These are phyloP conservation scores for Tragelaphus buxtoni DNA, from an alignment of 2,113 vertebrate species.

Conservation along the genomic window DNA sequence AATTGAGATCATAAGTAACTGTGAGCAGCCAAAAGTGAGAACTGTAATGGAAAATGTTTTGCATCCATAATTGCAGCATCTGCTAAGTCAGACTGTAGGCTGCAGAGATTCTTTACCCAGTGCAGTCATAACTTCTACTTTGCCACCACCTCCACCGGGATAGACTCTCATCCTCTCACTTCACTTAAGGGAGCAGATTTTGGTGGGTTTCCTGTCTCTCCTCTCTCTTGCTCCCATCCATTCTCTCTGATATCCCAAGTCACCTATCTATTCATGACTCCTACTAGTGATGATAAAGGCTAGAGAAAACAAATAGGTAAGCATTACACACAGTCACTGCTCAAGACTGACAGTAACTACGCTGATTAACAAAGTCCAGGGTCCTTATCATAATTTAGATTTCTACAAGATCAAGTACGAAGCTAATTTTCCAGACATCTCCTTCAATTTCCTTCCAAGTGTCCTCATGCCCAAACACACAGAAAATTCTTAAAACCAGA, in stretches of 20 bases:
- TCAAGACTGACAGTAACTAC: background rate
- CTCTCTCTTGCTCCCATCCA: background rate
- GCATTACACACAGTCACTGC: background rate
- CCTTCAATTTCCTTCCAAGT: background rate
- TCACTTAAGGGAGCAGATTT: background rate
- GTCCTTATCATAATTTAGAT: background rate
- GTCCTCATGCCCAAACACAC: background rate
- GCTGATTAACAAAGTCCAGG: background rate
- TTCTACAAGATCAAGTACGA: background rate
- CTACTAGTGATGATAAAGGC: background rate
- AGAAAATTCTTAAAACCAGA: background rate
- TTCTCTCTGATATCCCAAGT: background rate
- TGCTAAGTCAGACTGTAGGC: background rate
- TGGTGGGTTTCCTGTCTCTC: background rate
- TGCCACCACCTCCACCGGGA: background rate
- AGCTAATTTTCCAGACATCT: background rate
- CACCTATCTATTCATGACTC: background rate
- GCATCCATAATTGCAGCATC: background rate
- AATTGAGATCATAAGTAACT: background rate
- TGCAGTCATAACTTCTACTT: background rate
- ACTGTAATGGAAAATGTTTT: constrained; percentile 23
- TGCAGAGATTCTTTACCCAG: background rate
- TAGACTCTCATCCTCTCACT: background rate
- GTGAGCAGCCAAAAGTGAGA: background rate
- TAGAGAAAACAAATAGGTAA: background rate